These are phyloP conservation scores for Parazoanthus atlanticus DNA, from an alignment of 92 coral and sea anemone species.

Conservation along the genomic window DNA sequence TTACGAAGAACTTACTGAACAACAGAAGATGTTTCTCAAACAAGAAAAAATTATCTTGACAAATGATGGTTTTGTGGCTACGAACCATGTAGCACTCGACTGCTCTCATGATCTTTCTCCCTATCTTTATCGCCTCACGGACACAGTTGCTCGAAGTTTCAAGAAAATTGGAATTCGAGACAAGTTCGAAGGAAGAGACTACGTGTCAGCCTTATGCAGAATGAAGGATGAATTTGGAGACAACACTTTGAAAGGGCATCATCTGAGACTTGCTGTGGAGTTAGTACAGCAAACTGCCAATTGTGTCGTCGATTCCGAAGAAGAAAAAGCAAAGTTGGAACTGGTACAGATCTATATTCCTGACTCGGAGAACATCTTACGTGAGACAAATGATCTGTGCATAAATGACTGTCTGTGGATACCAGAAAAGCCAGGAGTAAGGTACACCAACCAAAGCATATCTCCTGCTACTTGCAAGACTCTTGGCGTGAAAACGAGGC, in stretches of 20 bases:
- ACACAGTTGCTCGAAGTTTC: constrained; percentile 30
- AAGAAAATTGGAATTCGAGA: constrained; percentile 51
- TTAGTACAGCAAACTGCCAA: constrained; percentile 21
- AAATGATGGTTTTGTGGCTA: constrained; percentile 34
- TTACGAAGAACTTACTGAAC: constrained; percentile 4
- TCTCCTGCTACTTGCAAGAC: constrained; percentile 43
- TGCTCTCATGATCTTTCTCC: constrained; percentile 55
- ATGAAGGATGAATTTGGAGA: constrained; percentile 39
- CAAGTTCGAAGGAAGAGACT: constrained; percentile 51
- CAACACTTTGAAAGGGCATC: neutral
- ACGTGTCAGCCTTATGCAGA: constrained; percentile 37
- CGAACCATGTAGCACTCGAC: constrained; percentile 52
- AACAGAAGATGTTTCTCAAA: constrained; percentile 26
- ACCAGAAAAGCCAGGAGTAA: constrained; percentile 54
- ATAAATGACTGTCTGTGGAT: constrained; percentile 73
- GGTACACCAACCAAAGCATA: constrained; percentile 41
- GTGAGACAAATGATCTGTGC: constrained; percentile 49
- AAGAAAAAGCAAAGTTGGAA: neutral
- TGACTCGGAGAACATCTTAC: constrained; percentile 54
- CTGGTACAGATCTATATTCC: constrained; percentile 56
- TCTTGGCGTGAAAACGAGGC: constrained; percentile 67
- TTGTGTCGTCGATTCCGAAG: neutral
- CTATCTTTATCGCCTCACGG: constrained; percentile 49
- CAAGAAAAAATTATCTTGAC: constrained; percentile 47
- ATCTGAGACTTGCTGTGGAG: constrained; percentile 21